phyloP scores from a whole-genome alignment of 2,113 vertebrate genomes.

The Antennarius striatus region DNA sequence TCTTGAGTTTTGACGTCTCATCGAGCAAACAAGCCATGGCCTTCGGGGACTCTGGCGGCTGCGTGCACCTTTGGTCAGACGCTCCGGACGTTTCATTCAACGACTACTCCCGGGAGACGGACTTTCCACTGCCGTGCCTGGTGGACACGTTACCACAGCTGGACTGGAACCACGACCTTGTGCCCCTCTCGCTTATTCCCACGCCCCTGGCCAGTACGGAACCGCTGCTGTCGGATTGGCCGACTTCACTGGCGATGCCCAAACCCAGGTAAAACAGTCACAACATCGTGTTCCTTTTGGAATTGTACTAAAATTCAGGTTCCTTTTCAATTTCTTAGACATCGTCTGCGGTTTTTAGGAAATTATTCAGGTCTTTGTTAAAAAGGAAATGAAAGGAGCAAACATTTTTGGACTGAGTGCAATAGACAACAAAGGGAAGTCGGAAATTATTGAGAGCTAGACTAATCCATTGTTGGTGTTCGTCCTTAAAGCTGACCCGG shows the following conservation, averaged over 20 bases:
- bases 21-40: slow-evolving; percentile 95
- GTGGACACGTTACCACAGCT: slow-evolving; percentile 93
- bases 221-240: slow-evolving; percentile 91
- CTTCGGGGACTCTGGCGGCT: slow-evolving; percentile 95
- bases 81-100: slow-evolving; percentile 91
- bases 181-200: slow-evolving; percentile 93
- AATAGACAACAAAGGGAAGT: slow-evolving; percentile 42
- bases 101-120: slow-evolving; percentile 92
- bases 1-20: slow-evolving; percentile 96
- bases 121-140: slow-evolving; percentile 92
- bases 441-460: slow-evolving; percentile 36
- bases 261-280: slow-evolving; percentile 84
- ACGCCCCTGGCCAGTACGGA: slow-evolving; percentile 89
- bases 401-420: background rate
- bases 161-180: slow-evolving; percentile 95
- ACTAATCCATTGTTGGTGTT: slow-evolving; percentile 1
- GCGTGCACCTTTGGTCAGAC: slow-evolving; percentile 95
- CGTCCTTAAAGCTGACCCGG: background rate
- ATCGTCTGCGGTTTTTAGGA: background rate
- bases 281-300: no score
- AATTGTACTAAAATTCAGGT: no score
- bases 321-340: no score
- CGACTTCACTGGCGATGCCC: slow-evolving; percentile 81
- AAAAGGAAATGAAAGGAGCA: slow-evolving; percentile 15
- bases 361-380: background rate